These are phyloP conservation scores for Punctoribates punctum DNA, from an alignment of 2,888 invertebrate species.

Conservation along the genomic window DNA sequence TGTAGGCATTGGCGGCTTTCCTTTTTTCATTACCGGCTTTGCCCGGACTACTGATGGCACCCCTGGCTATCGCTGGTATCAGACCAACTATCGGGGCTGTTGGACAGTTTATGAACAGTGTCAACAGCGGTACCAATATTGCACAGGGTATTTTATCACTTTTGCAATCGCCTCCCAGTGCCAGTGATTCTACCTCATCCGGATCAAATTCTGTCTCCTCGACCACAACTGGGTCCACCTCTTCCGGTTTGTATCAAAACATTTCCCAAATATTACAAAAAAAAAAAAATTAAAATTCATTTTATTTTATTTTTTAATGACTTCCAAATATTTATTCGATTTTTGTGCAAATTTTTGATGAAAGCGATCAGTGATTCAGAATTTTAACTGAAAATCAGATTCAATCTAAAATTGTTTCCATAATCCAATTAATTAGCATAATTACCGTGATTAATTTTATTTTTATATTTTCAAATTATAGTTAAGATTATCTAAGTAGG, in stretches of 20 bases:
- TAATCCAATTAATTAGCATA: too few species aligned
- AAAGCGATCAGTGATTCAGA: too few species aligned
- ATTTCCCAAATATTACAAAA: background rate
- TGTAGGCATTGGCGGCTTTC: slow-evolving; percentile 41
- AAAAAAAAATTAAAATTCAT: background rate
- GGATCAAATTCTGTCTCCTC: background rate
- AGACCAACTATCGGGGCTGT: slow-evolving; percentile 37
- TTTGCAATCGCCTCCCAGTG: slow-evolving; percentile 9
- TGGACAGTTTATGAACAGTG: slow-evolving; percentile 1
- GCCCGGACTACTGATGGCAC: slow-evolving; percentile 39
- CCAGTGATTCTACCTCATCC: background rate
- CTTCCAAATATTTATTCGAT: background rate
- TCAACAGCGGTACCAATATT: background rate
- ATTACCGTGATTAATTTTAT: too few species aligned
- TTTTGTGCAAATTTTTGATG: too few species aligned
- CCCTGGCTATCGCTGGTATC: slow-evolving; percentile 40
- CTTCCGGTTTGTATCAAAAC: background rate
- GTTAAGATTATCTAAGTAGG: too few species aligned
- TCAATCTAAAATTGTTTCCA: too few species aligned
- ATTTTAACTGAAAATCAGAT: too few species aligned
- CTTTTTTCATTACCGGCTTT: slow-evolving; percentile 35
- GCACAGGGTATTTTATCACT: slow-evolving; percentile 9
- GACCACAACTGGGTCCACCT: background rate
- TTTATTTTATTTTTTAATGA: background rate
- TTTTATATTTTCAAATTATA: too few species aligned